A percentile compares a stretch with the other conserved stretches of the same genome.
Conservation (phyloP, 2,113 vertebrate species). For the Spea multiplicata region DNA sequence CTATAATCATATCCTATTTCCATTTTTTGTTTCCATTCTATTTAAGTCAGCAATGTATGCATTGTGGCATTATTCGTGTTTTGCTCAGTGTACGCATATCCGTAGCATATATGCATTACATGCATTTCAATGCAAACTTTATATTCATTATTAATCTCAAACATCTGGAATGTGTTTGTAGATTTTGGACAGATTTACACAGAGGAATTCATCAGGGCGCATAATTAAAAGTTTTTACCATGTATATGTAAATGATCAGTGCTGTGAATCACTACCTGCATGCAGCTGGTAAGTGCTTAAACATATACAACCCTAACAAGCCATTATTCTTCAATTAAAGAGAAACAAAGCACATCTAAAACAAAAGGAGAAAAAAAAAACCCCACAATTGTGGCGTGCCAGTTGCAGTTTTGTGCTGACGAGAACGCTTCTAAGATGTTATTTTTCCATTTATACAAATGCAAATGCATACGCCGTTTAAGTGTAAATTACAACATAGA, state of each 20-base stretch:
- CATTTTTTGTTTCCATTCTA: too few species aligned
- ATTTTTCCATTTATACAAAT: conserved; percentile 34
- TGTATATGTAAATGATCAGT: conserved; percentile 35
- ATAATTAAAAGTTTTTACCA: conserved; percentile 30
- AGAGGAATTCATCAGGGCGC: conserved; percentile 27
- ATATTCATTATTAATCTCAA: conserved; percentile 31
- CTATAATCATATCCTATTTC: too few species aligned
- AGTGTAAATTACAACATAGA: background rate
- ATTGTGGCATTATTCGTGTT: background rate
- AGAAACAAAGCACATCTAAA: conserved; percentile 23
- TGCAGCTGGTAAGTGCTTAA: conserved; percentile 23
- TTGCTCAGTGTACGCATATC: background rate
- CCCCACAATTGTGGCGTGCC: conserved; percentile 1
- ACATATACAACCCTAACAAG: conserved; percentile 8
- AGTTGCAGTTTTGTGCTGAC: conserved; percentile 15
- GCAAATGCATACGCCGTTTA: background rate
- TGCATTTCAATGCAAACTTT: background rate
- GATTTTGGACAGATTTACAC: conserved; percentile 18
- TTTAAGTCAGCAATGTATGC: background rate
- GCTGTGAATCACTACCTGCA: conserved; percentile 34
- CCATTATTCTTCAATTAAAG: conserved; percentile 31
- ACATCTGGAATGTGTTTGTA: conserved; percentile 35
- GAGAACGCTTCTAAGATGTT: conserved; percentile 3
- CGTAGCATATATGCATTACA: background rate
- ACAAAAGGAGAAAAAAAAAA: conserved; percentile 22